Conservation (phyloP, 2,888 invertebrate genomes). For the Cancer borealis region DNA sequence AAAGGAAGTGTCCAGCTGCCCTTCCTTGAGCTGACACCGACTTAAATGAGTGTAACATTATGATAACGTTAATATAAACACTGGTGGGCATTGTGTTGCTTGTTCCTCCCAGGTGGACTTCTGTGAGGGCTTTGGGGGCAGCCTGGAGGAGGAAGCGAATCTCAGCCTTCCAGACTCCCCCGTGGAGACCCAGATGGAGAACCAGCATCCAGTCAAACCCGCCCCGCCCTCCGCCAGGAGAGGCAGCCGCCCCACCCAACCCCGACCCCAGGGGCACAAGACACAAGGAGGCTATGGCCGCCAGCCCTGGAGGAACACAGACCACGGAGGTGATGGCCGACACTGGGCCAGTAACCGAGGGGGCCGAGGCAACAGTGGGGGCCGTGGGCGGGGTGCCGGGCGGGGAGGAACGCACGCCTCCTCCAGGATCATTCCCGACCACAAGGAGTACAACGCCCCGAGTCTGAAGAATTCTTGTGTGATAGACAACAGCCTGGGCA, state of each 20-base stretch:
- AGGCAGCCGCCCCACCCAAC: constrained; percentile 49
- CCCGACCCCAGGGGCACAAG: constrained; percentile 45
- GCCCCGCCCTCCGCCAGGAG: constrained; percentile 49
- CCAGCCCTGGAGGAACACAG: constrained; percentile 58
- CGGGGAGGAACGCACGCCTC: constrained; percentile 50
- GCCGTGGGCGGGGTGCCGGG: constrained; percentile 59
- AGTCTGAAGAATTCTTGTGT: constrained; percentile 46
- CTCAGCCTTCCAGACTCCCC: constrained; percentile 21
- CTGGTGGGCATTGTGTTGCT: background rate
- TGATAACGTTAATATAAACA: too few relatives aligned
- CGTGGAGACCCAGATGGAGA: background rate
- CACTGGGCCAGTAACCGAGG: constrained; percentile 64
- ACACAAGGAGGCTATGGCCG: constrained; percentile 51
- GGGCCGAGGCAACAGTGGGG: constrained; percentile 20
- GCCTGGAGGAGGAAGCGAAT: constrained; percentile 45
- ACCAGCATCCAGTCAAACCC: background rate
- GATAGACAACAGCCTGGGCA: constrained; percentile 57
- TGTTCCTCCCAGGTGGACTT: constrained; percentile 60
- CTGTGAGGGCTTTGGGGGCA: constrained; percentile 63
- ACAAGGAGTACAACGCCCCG: constrained; percentile 39
- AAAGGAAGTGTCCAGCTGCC: background rate
- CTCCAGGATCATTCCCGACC: constrained; percentile 57
- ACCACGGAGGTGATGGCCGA: constrained; percentile 57
- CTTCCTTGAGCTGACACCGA: background rate
- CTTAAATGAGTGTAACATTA: background rate